Evolutionary conservation across 2,797 vertebrate species (phyloP).

Genomic region (Megaceryle alcyon): DNA sequence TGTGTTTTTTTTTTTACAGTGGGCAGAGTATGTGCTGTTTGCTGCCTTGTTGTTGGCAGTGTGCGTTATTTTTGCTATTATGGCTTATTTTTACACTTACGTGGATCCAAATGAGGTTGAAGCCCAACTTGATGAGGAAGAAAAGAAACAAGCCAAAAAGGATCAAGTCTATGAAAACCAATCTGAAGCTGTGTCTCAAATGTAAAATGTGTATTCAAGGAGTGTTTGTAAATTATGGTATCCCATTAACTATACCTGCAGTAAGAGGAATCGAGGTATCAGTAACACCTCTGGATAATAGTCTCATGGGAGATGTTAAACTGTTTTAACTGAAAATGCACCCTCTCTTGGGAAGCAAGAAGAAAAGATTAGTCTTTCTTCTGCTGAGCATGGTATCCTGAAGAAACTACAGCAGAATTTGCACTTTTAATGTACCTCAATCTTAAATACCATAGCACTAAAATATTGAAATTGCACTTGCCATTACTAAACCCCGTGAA

Average conservation of each 20-base stretch:
- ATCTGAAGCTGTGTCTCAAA: not conserved
- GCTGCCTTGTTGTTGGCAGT: constrained; percentile 87
- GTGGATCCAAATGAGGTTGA: constrained; percentile 88
- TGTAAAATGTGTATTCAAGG: constrained; percentile 59
- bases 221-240: not conserved
- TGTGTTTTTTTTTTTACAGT: constrained; percentile 75
- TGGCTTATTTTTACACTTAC: constrained; percentile 94
- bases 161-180: not conserved
- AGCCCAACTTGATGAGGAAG: constrained; percentile 80
- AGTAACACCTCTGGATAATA: not conserved
- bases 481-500: not conserved
- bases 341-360: not conserved
- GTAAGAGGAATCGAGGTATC: not conserved
- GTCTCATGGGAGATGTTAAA: not conserved
- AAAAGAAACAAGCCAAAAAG: not conserved
- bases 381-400: not conserved
- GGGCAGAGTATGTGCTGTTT: constrained; percentile 92
- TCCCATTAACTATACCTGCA: not conserved
- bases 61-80: constrained; percentile 90
- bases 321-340: not conserved
- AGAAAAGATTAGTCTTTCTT: not conserved
- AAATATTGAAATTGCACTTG: constrained; percentile 25
- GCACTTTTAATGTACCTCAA: constrained; percentile 59
- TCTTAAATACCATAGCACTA: not conserved
- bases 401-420: constrained; percentile 52